Percentiles rank a stretch among this genome's conserved stretches.
Conservation (phyloP, 2,797 vertebrate species). For the Halcyon chelicuti region DNA sequence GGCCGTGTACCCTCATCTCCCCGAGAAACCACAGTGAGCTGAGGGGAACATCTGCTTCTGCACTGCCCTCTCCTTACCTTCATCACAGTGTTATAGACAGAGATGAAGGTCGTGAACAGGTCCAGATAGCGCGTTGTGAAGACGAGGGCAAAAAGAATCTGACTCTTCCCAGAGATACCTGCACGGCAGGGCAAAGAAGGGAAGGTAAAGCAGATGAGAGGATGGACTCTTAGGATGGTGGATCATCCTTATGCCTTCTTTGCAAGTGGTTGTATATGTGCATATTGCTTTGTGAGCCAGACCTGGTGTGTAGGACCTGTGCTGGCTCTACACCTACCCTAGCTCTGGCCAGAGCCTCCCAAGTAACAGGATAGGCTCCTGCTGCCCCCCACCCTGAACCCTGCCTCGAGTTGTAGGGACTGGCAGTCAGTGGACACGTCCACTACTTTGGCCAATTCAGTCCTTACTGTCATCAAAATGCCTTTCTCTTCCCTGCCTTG, state of each 20-base stretch:
- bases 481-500: background rate
- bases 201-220: background rate
- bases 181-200: background rate
- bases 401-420: background rate
- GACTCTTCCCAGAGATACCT: conserved; percentile 98
- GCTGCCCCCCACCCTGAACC: background rate
- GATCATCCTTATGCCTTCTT: background rate
- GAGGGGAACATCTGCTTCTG: background rate
- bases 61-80: conserved; percentile 83
- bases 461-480: background rate
- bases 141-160: conserved; percentile 93
- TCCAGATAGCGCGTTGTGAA: conserved; percentile 96
- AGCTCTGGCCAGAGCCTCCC: background rate
- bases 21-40: rapidly evolving
- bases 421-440: rapidly evolving
- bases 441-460: background rate
- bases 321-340: background rate
- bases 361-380: background rate
- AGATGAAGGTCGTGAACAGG: conserved; percentile 90
- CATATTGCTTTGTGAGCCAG: background rate
- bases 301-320: background rate
- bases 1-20: rapidly evolving
- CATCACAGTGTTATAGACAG: conserved; percentile 93
- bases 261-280: background rate
- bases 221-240: background rate